Base-by-base conservation (phyloP, 2,888 invertebrate genomes). In the Epistrophe eligans region DNA sequence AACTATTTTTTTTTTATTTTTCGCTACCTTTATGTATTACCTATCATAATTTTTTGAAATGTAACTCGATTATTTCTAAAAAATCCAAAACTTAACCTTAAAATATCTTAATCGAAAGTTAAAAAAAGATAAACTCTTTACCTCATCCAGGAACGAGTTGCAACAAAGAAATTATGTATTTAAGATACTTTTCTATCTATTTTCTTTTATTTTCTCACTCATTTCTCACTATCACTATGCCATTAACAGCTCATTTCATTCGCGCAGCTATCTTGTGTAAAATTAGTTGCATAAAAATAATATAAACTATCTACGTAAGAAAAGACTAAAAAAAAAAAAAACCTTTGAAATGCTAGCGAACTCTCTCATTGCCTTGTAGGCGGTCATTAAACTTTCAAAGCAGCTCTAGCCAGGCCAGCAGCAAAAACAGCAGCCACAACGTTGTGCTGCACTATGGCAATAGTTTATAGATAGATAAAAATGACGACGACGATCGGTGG, bases 321-420 rank as follows among this genome's bases (percentile, higher is more conserved):
- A 28, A 43, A 71, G 58, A 66, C 70, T 48, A 57, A 52, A 67
- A 55, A 48, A 60, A 62, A 38, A 43, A 43, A 79, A 17, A 28
- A 76, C n/a, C 32, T 73, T 73, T 77, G 71, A 87, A 87, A 87
- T 87, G 87, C 79, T 83, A 87, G 87, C 83, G 87, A 87, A 87
- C 87, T 87, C 79, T 60, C 71, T 66, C 48, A 57, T 83, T 87
- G 87, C 87, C 87, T 87, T 87, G 87, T 83, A 73, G 83, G 87
- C 87, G 87, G 87, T 87, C 88, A 88, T 84, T 80, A 84, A 66
- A 72, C 88, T 83, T 67, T 70, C 62, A 2, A 38, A 38, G 50
- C 50, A 45, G 17, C 24, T 57, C 58, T 72, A 76, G 77, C 40
- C 58, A 67, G 80, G 79, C 84, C 72, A 76, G 79, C 83, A 62